A percentile compares a stretch with the other conserved stretches of the same genome.
Evolutionary conservation across 2,113 vertebrate genomes (phyloP).

Genomic region (Pluvialis apricaria): DNA sequence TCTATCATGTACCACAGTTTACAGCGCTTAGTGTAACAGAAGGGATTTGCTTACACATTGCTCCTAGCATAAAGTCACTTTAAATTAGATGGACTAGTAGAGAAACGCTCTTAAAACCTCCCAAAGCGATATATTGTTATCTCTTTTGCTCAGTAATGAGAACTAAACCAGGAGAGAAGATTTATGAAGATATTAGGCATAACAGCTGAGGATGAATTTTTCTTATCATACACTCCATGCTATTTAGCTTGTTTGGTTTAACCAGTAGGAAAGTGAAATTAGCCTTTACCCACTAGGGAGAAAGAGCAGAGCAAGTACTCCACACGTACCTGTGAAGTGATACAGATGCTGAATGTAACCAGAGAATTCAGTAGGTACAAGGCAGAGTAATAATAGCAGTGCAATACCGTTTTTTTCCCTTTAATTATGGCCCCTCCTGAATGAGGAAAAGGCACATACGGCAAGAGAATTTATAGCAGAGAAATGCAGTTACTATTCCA

Average conservation of each 20-base stretch:
- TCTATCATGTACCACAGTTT: neutral
- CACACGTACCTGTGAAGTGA: neutral
- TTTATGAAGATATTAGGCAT: constrained; percentile 6
- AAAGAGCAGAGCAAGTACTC: neutral
- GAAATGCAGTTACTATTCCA: neutral
- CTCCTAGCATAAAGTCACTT: neutral
- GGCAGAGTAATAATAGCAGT: neutral
- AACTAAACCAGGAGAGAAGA: neutral
- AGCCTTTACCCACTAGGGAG: neutral
- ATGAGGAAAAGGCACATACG: neutral
- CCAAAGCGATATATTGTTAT: neutral
- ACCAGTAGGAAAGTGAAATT: neutral
- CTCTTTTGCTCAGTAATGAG: neutral
- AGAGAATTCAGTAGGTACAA: neutral
- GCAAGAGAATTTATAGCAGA: neutral
- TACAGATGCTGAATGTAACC: neutral
- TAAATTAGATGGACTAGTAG: neutral
- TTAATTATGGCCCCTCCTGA: neutral
- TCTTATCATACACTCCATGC: neutral
- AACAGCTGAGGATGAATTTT: neutral
- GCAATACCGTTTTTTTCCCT: neutral
- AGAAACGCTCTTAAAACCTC: constrained; percentile 20
- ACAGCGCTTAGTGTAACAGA: neutral
- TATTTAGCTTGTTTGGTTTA: neutral
- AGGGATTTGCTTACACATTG: neutral